Conservation (phyloP, 2,888 invertebrate genomes). For the Lacanobia wlatinum region DNA sequence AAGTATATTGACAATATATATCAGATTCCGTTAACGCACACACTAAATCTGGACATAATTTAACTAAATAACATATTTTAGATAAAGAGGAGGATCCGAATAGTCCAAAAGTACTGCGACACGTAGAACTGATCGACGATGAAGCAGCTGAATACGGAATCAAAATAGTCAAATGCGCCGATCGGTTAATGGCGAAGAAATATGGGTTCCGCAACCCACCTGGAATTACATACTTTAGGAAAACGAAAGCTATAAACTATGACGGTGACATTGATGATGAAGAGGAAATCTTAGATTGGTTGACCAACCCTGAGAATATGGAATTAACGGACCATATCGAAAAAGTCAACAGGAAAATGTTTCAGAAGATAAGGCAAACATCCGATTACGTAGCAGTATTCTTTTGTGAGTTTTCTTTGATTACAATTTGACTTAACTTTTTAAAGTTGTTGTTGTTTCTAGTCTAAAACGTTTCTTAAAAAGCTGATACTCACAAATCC, state of each 20-base stretch:
- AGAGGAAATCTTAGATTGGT: slow-evolving; percentile 97
- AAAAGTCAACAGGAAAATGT: slow-evolving; percentile 97
- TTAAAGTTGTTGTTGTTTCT: slow-evolving; percentile 17
- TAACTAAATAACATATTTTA: slow-evolving; percentile 72
- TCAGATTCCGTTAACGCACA: no score
- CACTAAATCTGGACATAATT: background rate
- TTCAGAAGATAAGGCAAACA: slow-evolving; percentile 96
- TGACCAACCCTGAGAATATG: slow-evolving; percentile 98
- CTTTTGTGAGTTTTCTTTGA: slow-evolving; percentile 94
- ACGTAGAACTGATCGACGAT: slow-evolving; percentile 97
- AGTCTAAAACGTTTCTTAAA: slow-evolving; percentile 29
- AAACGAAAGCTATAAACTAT: slow-evolving; percentile 97
- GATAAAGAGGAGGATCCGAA: slow-evolving; percentile 96
- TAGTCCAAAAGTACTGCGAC: slow-evolving; percentile 95
- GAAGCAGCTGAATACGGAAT: slow-evolving; percentile 98
- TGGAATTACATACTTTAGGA: slow-evolving; percentile 97
- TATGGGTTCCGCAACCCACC: slow-evolving; percentile 97
- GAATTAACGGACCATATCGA: slow-evolving; percentile 98
- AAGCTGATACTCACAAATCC: slow-evolving; percentile 71
- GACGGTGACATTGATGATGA: slow-evolving; percentile 98
- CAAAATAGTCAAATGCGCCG: slow-evolving; percentile 96
- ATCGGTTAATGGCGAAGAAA: slow-evolving; percentile 97
- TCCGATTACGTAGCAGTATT: slow-evolving; percentile 98
- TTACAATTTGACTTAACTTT: background rate
- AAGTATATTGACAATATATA: slow-evolving; percentile 88